Evolutionary conservation across 2,797 vertebrate species (phyloP).

Genomic region (Argentina silus): DNA sequence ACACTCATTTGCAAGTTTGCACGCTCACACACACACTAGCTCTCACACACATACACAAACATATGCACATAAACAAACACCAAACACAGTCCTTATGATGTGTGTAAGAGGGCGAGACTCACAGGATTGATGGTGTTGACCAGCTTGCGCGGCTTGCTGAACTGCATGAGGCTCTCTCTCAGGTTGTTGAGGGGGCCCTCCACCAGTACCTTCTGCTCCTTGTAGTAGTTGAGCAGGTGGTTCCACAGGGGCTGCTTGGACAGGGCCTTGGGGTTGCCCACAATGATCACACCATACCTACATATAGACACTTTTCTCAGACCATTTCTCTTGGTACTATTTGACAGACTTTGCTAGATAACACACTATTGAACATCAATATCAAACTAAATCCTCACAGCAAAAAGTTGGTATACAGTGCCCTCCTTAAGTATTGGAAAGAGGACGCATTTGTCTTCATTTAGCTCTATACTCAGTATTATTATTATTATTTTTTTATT

Average conservation of each 20-base stretch:
- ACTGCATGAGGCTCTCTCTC: slow-evolving; percentile 98
- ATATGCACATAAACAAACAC: background rate
- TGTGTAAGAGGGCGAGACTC: slow-evolving; percentile 56
- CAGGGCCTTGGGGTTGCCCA: slow-evolving; percentile 96
- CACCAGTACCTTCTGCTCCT: slow-evolving; percentile 98
- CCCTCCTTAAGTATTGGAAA: too few species aligned
- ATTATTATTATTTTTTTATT: too few species aligned
- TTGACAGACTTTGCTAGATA: too few species aligned
- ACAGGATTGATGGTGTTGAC: slow-evolving; percentile 99
- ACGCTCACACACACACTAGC: background rate
- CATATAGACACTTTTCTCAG: background rate
- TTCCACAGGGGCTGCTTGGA: slow-evolving; percentile 99
- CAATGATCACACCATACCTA: slow-evolving; percentile 98
- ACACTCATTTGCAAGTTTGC: background rate
- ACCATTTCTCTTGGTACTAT: too few species aligned
- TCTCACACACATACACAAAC: background rate
- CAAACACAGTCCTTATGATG: background rate
- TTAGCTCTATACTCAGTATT: too few species aligned
- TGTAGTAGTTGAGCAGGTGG: slow-evolving; percentile 98
- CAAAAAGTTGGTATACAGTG: too few species aligned
- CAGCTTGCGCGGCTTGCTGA: slow-evolving; percentile 98
- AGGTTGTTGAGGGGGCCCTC: slow-evolving; percentile 98
- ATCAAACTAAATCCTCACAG: too few species aligned
- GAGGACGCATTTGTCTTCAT: too few species aligned
- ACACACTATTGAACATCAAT: too few species aligned